Percentiles rank a stretch among this genome's conserved stretches.
Evolutionary conservation across 2,113 vertebrate genomes (phyloP).

Genomic region (Forbesichthys agassizii): DNA sequence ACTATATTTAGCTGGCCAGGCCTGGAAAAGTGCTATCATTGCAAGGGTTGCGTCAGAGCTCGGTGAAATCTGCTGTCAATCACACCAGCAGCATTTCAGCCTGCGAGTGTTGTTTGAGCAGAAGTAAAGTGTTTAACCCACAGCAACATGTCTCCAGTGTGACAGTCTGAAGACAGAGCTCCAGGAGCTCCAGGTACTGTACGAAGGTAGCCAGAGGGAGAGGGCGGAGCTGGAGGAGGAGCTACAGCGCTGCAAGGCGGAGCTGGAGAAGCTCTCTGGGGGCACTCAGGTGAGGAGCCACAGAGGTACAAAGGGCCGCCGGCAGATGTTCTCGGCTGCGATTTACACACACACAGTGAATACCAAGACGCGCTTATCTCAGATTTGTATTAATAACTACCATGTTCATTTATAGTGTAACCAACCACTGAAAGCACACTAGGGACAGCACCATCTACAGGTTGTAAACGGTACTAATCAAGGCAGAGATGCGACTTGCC

Average conservation of each 20-base stretch:
- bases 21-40: not conserved
- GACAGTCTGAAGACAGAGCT: constrained; percentile 80
- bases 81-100: not conserved
- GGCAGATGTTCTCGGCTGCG: not conserved
- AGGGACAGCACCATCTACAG: too few relatives aligned
- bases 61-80: not conserved
- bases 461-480: too few relatives aligned
- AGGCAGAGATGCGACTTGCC: too few relatives aligned
- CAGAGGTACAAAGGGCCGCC: not conserved
- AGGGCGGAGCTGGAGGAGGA: constrained; percentile 83
- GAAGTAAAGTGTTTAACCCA: constrained; percentile 1
- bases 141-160: constrained; percentile 72
- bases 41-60: not conserved
- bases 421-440: too few relatives aligned
- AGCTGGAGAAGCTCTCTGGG: constrained; percentile 81
- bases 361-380: too few relatives aligned
- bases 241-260: constrained; percentile 85
- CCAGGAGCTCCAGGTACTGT: constrained; percentile 79
- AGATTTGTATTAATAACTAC: too few relatives aligned
- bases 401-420: too few relatives aligned
- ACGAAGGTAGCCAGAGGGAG: constrained; percentile 82
- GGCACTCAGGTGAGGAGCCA: constrained; percentile 71
- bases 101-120: not conserved
- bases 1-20: not conserved
- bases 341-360: too few relatives aligned